phyloP scores from a whole-genome alignment of 2,888 invertebrate species.

The Andrena haemorrhoa region DNA sequence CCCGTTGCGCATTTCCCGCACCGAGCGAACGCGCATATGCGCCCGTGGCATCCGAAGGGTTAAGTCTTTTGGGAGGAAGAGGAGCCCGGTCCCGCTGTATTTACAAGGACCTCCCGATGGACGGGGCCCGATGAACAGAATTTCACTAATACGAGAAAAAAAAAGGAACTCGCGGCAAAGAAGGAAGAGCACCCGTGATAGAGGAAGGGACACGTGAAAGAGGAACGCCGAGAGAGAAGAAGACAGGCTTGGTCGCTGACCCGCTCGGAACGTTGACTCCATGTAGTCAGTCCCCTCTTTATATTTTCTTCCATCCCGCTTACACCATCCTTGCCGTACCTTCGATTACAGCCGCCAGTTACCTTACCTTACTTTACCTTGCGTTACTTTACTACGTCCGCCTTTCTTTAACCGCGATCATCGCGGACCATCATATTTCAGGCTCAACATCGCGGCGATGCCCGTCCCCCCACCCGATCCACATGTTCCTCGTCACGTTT shows the following conservation, averaged over 20 bases:
- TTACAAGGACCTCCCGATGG: not conserved
- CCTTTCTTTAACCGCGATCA: conserved; percentile 51
- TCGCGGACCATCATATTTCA: conserved; percentile 35
- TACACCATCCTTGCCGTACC: conserved; percentile 72
- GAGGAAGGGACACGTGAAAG: conserved; percentile 40
- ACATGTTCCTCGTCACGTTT: not conserved
- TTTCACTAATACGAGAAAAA: conserved; percentile 48
- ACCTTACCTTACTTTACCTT: conserved; percentile 72
- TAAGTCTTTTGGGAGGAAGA: not conserved
- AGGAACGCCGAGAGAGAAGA: conserved; percentile 65
- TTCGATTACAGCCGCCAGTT: conserved; percentile 75
- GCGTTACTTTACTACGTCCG: conserved; percentile 64
- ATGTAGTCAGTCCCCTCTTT: conserved; percentile 83
- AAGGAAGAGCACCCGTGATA: conserved; percentile 47
- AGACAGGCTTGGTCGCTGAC: conserved; percentile 83
- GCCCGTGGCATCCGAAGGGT: not conserved
- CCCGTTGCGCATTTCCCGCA: not conserved
- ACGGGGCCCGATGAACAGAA: conserved; percentile 4
- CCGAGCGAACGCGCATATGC: too few relatives aligned
- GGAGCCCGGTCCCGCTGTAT: not conserved
- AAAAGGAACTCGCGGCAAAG: conserved; percentile 17
- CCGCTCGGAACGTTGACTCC: conserved; percentile 85
- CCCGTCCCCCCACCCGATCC: conserved; percentile 2
- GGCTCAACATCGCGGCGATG: conserved; percentile 14
- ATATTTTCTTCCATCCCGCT: conserved; percentile 76